Percentiles rank a stretch among this genome's conserved stretches.
These are phyloP conservation scores for Pygmarrhopalites habei DNA, from an alignment of 1,140 invertebrate genomes.

Conservation along the genomic window DNA sequence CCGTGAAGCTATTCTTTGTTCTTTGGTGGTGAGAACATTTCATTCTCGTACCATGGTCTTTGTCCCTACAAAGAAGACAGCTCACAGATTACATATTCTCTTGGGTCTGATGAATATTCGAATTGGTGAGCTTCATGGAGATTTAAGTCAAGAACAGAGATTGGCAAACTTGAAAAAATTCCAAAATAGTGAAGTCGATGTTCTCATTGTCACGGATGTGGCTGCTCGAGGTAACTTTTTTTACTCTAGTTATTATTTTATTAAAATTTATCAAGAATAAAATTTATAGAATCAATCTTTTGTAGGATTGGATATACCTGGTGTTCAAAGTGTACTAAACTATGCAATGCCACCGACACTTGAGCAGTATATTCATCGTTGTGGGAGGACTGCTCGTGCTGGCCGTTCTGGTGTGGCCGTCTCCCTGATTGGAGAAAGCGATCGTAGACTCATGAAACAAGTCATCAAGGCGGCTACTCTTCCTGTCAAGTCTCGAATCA, in stretches of 20 bases:
- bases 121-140: constrained; percentile 90
- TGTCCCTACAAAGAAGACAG: constrained; percentile 90
- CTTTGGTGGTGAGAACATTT: constrained; percentile 88
- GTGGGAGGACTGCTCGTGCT: constrained; percentile 89
- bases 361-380: constrained; percentile 92
- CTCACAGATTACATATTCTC: constrained; percentile 83
- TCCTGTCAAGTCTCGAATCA: constrained; percentile 77
- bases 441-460: constrained; percentile 81
- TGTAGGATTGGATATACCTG: constrained; percentile 81
- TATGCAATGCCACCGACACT: constrained; percentile 88
- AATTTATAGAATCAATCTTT: neutral
- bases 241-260: neutral
- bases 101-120: constrained; percentile 77
- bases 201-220: constrained; percentile 91
- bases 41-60: constrained; percentile 87
- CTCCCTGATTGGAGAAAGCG: constrained; percentile 85
- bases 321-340: constrained; percentile 91
- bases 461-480: constrained; percentile 79
- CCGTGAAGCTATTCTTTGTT: constrained; percentile 81
- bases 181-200: constrained; percentile 78
- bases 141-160: constrained; percentile 84
- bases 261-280: neutral
- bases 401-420: constrained; percentile 83
- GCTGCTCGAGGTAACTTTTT: constrained; percentile 64
- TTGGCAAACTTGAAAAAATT: constrained; percentile 83